Conservation (phyloP, 2,113 vertebrate species). For the Forbesichthys papilliferus region DNA sequence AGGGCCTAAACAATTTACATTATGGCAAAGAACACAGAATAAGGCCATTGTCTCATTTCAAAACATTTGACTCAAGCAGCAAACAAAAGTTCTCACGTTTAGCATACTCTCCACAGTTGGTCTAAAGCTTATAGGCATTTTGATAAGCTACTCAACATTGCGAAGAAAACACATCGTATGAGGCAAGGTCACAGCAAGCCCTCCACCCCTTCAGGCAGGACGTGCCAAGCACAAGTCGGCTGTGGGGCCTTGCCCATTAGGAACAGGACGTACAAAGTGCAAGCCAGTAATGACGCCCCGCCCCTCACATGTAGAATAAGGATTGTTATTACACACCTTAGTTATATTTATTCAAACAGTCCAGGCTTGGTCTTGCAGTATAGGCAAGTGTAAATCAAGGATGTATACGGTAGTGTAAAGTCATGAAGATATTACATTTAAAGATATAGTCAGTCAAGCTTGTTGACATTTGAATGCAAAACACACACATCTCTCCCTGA, state of each 20-base stretch:
- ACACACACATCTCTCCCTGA: no score
- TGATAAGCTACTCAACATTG: constrained; percentile 42
- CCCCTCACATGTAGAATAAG: constrained; percentile 53
- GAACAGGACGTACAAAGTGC: constrained; percentile 74
- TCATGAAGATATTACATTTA: neutral
- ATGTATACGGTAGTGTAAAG: neutral
- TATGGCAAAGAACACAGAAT: no score
- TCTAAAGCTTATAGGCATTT: constrained; percentile 22
- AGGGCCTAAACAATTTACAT: no score
- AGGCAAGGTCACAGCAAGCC: constrained; percentile 63
- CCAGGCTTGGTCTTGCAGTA: neutral
- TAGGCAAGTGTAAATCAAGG: no score
- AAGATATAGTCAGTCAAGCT: no score
- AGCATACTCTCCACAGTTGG: no score
- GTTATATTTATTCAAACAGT: constrained; percentile 14
- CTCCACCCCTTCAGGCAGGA: constrained; percentile 65
- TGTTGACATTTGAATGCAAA: no score
- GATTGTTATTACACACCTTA: constrained; percentile 47
- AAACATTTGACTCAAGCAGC: no score
- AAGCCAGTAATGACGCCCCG: constrained; percentile 59
- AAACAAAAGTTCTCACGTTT: no score
- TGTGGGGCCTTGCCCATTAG: constrained; percentile 61
- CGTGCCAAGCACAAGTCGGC: constrained; percentile 59
- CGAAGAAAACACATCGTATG: constrained; percentile 40
- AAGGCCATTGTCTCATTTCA: no score